Evolutionary conservation across 2,888 invertebrate genomes (phyloP).

Genomic region (Dione juno): DNA sequence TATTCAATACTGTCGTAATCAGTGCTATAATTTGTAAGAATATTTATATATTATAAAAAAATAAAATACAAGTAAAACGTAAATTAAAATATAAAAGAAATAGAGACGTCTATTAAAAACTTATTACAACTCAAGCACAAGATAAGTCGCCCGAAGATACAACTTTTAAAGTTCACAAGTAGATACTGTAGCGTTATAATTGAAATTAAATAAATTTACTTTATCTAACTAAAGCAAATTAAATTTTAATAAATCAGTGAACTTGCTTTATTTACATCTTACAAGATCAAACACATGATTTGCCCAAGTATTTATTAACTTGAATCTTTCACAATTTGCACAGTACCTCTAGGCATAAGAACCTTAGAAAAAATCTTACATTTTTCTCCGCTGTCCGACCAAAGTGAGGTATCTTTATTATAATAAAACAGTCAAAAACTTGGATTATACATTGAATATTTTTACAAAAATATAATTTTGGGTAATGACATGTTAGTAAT

Average conservation of each 20-base stretch:
- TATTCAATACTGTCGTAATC: too few relatives aligned
- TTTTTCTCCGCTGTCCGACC: too few relatives aligned
- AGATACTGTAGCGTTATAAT: constrained; percentile 36
- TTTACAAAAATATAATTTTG: too few relatives aligned
- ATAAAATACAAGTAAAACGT: background rate
- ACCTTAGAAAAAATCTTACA: too few relatives aligned
- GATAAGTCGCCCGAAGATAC: constrained; percentile 38
- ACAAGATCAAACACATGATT: too few relatives aligned
- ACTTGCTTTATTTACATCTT: background rate
- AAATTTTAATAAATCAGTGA: background rate
- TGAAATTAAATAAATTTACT: constrained; percentile 34
- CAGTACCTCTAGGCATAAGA: too few relatives aligned
- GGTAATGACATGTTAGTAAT: too few relatives aligned
- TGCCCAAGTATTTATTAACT: too few relatives aligned
- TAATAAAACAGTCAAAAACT: too few relatives aligned
- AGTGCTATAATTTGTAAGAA: background rate
- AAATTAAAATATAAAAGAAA: constrained; percentile 20
- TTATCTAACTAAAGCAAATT: background rate
- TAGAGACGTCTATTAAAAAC: constrained; percentile 38
- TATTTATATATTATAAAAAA: background rate
- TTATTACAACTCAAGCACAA: constrained; percentile 37
- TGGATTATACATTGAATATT: too few relatives aligned
- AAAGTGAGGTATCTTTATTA: too few relatives aligned
- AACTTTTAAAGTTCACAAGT: constrained; percentile 43
- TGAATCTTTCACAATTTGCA: too few relatives aligned